phyloP scores from a whole-genome alignment of 2,888 invertebrate genomes.

The Trichopoda pennipes region DNA sequence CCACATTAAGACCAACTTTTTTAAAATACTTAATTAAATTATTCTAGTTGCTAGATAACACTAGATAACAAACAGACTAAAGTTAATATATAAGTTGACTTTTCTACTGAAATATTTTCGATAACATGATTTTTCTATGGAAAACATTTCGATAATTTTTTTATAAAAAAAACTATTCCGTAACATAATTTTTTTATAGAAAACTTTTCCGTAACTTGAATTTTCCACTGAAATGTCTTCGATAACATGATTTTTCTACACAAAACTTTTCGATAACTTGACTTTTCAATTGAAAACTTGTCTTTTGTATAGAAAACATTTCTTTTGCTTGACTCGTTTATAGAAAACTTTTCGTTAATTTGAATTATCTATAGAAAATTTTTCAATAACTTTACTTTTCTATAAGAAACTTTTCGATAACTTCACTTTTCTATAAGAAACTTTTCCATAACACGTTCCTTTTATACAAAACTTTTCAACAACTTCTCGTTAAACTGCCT shows the following conservation, averaged over 20 bases:
- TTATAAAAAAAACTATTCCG: too few species aligned
- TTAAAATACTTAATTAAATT: too few species aligned
- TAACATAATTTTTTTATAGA: constrained; percentile 2
- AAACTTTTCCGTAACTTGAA: not conserved
- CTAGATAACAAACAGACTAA: too few species aligned
- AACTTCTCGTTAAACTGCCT: too few species aligned
- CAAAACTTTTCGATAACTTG: not conserved
- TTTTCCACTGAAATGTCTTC: not conserved
- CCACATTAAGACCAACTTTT: too few species aligned
- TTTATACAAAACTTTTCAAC: not conserved
- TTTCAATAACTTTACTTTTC: not conserved
- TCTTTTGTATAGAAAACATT: too few species aligned
- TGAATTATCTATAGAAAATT: not conserved
- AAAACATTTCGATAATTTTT: not conserved
- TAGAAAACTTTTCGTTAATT: too few species aligned
- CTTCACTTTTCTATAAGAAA: not conserved
- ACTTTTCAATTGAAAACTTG: not conserved
- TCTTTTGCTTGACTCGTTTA: not conserved
- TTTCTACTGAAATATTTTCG: not conserved
- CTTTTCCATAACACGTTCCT: not conserved
- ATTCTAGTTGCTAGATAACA: too few species aligned
- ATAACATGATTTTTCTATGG: not conserved
- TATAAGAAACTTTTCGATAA: not conserved
- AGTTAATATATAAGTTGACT: not conserved
- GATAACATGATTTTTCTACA: not conserved